Conservation (phyloP, 2,797 vertebrate species). For the Macropus fuliginosus region DNA sequence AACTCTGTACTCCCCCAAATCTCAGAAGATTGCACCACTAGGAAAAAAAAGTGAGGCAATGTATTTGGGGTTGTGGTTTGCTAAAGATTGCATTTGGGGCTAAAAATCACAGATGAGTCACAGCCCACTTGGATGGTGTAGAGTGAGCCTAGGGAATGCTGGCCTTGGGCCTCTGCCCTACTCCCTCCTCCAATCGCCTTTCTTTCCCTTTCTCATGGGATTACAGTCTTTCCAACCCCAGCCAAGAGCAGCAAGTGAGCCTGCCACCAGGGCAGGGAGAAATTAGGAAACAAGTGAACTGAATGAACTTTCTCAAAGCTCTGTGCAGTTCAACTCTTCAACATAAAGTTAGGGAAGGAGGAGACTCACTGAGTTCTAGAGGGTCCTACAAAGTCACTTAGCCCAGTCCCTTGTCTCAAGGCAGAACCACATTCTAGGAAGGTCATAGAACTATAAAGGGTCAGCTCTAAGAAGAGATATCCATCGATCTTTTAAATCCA, state of each 20-base stretch:
- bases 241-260: slow-evolving; percentile 17
- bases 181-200: neutral
- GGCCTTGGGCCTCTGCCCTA: neutral
- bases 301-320: neutral
- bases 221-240: slow-evolving; percentile 15
- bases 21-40: slow-evolving; percentile 34
- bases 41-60: neutral
- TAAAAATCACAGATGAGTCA: slow-evolving; percentile 38
- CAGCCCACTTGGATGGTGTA: neutral
- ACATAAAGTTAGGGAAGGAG: neutral
- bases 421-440: neutral
- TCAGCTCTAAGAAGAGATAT: neutral
- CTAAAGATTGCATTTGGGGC: slow-evolving; percentile 3
- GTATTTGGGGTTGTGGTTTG: neutral
- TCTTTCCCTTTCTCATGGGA: neutral
- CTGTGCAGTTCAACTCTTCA: neutral
- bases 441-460: neutral
- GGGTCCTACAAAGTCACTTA: neutral
- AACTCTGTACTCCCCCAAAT: slow-evolving; percentile 39
- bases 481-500: neutral
- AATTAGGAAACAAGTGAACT: slow-evolving; percentile 12
- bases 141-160: neutral
- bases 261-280: neutral
- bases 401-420: neutral
- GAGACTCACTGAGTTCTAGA: neutral